Conservation (phyloP, 2,888 invertebrate species). For the Galerucella calmariensis region DNA sequence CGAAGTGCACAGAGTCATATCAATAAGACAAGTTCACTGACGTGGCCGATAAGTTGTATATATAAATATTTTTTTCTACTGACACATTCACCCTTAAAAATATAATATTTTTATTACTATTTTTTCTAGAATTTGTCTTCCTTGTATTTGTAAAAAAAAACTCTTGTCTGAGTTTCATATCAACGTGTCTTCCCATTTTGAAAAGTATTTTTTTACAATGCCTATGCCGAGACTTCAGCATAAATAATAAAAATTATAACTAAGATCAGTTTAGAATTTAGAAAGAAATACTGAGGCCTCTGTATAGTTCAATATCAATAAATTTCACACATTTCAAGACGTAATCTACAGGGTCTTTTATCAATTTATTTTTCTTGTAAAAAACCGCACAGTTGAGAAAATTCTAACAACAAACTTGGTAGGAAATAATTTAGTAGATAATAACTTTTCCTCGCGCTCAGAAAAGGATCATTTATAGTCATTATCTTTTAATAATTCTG, state of each 20-base stretch:
- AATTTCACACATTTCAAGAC: slow-evolving; percentile 35
- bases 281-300: slow-evolving; percentile 33
- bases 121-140: slow-evolving; percentile 56
- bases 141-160: slow-evolving; percentile 52
- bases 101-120: slow-evolving; percentile 35
- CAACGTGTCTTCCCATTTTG: slow-evolving; percentile 56
- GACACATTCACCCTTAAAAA: slow-evolving; percentile 17
- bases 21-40: too few species aligned
- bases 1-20: too few species aligned
- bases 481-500: too few species aligned
- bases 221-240: slow-evolving; percentile 38
- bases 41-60: neutral
- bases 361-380: slow-evolving; percentile 13
- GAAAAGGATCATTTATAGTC: too few species aligned
- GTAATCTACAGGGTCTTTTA: slow-evolving; percentile 36
- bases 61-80: slow-evolving; percentile 3
- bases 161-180: slow-evolving; percentile 56
- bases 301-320: slow-evolving; percentile 26
- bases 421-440: too few species aligned
- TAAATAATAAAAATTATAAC: slow-evolving; percentile 23
- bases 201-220: slow-evolving; percentile 42
- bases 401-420: neutral
- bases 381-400: neutral
- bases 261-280: slow-evolving; percentile 25
- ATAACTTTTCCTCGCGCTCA: too few species aligned